phyloP scores from a whole-genome alignment of 1,140 invertebrate genomes.

The Ectropis grisescens region DNA sequence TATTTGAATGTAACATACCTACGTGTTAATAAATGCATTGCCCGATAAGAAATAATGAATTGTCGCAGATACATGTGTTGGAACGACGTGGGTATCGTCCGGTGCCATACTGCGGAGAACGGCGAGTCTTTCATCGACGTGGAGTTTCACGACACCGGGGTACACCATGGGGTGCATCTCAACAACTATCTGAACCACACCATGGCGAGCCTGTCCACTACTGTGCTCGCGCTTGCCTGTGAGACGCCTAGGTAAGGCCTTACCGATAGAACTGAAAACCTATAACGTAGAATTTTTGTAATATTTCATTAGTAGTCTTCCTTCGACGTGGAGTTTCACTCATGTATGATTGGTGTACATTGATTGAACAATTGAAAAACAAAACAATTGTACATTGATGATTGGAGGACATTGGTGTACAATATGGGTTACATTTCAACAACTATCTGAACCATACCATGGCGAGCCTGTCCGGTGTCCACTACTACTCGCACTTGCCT shows the following conservation, averaged over 20 bases:
- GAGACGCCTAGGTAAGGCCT: conserved; percentile 69
- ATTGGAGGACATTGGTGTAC: conserved; percentile 88
- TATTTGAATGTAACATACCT: no score
- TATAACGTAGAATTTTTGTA: no score
- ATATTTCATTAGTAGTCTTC: no score
- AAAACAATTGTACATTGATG: no score
- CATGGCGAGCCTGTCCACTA: conserved; percentile 86
- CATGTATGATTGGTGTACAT: no score
- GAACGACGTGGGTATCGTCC: conserved; percentile 88
- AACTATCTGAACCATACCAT: conserved; percentile 86
- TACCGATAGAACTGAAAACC: no score
- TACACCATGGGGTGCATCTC: conserved; percentile 92
- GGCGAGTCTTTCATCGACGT: conserved; percentile 88
- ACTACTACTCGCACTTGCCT: conserved; percentile 87
- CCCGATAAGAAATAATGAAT: no score
- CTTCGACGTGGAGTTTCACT: conserved; percentile 96
- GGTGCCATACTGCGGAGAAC: conserved; percentile 77
- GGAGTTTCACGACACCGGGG: conserved; percentile 93
- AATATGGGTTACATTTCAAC: conserved; percentile 90
- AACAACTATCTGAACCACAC: conserved; percentile 83
- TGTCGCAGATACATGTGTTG: conserved; percentile 78
- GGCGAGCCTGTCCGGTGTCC: conserved; percentile 84
- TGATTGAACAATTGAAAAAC: no score
- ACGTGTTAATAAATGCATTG: no score
- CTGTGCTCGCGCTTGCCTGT: conserved; percentile 85